A percentile compares a stretch with the other conserved stretches of the same genome.
phyloP scores from a whole-genome alignment of 2,113 vertebrate species.

The Harpagus bidentatus region DNA sequence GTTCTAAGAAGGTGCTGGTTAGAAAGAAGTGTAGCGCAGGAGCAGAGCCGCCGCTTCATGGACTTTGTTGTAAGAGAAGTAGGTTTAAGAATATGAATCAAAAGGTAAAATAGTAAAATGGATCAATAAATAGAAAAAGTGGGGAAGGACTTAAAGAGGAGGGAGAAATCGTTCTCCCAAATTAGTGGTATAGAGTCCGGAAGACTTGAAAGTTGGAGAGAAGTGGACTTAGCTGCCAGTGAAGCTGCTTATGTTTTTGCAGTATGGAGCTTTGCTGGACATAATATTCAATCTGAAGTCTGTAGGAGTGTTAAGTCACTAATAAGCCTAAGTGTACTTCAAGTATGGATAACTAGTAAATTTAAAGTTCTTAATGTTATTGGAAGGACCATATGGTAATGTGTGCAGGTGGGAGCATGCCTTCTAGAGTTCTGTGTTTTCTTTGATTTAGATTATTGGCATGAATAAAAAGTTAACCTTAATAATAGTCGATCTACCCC shows the following conservation, averaged over 20 bases:
- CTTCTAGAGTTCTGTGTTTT: background rate
- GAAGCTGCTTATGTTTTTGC: background rate
- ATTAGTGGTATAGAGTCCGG: background rate
- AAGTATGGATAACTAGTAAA: background rate
- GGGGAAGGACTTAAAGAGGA: background rate
- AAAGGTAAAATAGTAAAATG: background rate
- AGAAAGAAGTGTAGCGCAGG: accelerated
- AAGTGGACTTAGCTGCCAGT: background rate
- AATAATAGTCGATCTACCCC: accelerated
- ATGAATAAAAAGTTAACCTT: background rate
- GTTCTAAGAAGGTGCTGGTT: background rate
- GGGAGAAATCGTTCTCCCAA: background rate
- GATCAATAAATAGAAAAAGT: background rate
- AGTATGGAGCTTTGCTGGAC: background rate
- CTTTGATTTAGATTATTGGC: background rate
- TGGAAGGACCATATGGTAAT: background rate
- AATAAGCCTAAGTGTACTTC: background rate
- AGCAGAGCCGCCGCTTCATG: background rate
- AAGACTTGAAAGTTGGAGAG: background rate
- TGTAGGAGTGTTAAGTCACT: background rate
- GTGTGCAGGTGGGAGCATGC: background rate
- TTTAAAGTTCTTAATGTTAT: background rate
- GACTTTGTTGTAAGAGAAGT: background rate
- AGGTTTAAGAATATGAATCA: background rate
- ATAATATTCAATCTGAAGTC: background rate